A percentile compares a stretch with the other conserved stretches of the same genome.
These are phyloP conservation scores for Cuniculus paca DNA, from an alignment of 2,797 vertebrate genomes.

Conservation along the genomic window DNA sequence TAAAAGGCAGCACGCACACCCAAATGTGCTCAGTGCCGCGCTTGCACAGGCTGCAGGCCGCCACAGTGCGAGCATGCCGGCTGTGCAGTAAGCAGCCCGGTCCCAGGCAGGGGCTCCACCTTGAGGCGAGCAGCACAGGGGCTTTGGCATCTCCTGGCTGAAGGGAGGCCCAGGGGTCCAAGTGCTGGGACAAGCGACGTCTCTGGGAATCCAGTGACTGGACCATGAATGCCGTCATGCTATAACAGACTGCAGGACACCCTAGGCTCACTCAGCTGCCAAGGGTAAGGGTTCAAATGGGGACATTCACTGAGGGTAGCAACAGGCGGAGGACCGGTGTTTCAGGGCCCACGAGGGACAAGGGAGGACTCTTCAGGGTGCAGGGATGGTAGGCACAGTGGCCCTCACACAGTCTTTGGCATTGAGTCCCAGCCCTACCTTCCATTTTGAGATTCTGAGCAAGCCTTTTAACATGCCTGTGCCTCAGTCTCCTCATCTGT, in stretches of 20 bases:
- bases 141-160: background rate
- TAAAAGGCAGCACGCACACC: slow-evolving; percentile 51
- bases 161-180: background rate
- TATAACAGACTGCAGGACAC: background rate
- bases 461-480: background rate
- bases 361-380: background rate
- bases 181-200: background rate
- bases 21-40: background rate
- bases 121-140: background rate
- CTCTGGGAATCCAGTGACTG: background rate
- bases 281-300: background rate
- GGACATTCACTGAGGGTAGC: rapidly evolving
- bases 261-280: background rate
- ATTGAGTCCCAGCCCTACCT: background rate
- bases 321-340: background rate
- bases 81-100: background rate
- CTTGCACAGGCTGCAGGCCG: background rate
- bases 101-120: background rate
- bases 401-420: background rate
- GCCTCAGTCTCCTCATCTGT: slow-evolving; percentile 25
- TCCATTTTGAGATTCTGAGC: background rate
- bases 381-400: background rate
- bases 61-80: rapidly evolving
- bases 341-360: background rate
- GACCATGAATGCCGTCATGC: background rate